These are phyloP conservation scores for Halcyon senegalensis DNA, from an alignment of 2,113 vertebrate species.

Conservation along the genomic window DNA sequence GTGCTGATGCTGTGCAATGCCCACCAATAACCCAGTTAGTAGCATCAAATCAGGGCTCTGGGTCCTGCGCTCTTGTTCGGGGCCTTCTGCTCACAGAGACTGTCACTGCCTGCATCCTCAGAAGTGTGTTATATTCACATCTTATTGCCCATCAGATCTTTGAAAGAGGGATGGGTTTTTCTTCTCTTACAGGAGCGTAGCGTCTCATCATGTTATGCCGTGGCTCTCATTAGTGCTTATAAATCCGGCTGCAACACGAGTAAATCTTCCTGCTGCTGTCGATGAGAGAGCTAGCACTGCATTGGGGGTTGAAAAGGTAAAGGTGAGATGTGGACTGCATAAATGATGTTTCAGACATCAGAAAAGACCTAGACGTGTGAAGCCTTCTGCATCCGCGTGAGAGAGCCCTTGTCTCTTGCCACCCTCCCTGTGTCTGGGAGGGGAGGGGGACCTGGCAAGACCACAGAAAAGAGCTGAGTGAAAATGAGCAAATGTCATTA, in stretches of 20 bases:
- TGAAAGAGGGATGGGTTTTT: background rate
- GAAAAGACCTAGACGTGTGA: background rate
- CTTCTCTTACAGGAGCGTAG: background rate
- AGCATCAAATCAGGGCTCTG: fast-evolving
- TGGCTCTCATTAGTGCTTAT: background rate
- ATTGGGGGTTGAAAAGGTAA: background rate
- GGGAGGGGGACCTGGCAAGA: background rate
- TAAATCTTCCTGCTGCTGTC: background rate
- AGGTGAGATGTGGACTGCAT: background rate
- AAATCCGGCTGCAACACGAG: background rate
- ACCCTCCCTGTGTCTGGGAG: background rate
- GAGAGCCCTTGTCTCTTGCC: background rate
- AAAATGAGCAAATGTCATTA: slow-evolving; percentile 37
- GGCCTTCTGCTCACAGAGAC: background rate
- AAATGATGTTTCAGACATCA: background rate
- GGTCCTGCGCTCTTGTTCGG: background rate
- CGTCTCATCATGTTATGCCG: fast-evolving
- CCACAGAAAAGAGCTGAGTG: background rate
- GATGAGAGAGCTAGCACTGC: background rate
- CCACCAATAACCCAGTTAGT: background rate
- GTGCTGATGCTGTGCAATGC: background rate
- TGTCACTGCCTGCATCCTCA: background rate
- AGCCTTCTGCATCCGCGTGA: background rate
- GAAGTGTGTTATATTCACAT: fast-evolving
- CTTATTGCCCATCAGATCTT: background rate